These are phyloP conservation scores for Steinernema feltiae DNA, from an alignment of 1,140 invertebrate genomes.

Conservation along the genomic window DNA sequence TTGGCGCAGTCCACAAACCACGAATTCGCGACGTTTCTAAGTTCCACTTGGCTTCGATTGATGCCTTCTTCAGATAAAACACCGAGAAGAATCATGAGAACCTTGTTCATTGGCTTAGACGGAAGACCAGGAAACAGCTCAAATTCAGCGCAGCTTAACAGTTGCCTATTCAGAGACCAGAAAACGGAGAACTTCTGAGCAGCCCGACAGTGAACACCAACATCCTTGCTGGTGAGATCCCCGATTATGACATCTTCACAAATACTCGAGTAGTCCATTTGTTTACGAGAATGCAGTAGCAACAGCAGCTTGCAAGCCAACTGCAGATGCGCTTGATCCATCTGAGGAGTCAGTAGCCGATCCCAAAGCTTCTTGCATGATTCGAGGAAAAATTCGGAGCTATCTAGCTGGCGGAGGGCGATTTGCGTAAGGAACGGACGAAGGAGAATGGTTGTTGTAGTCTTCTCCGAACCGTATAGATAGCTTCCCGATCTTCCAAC, in stretches of 20 bases:
- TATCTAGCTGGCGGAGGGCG: constrained; percentile 38
- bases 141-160: constrained; percentile 25
- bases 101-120: constrained; percentile 51
- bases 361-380: constrained; percentile 38
- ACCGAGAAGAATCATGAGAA: constrained; percentile 54
- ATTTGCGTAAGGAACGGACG: constrained; percentile 41
- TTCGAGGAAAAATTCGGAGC: constrained; percentile 37
- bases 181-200: constrained; percentile 48
- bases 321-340: neutral
- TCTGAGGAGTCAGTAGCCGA: constrained; percentile 20
- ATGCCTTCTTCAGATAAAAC: constrained; percentile 46
- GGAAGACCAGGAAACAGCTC: constrained; percentile 33
- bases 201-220: constrained; percentile 27
- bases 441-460: constrained; percentile 48
- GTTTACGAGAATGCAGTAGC: constrained; percentile 46
- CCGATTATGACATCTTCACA: constrained; percentile 51
- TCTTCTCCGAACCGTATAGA: constrained; percentile 16
- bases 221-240: constrained; percentile 40
- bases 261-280: constrained; percentile 47
- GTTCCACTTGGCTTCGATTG: constrained; percentile 32
- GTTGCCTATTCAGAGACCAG: constrained; percentile 42
- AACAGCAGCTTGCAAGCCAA: constrained; percentile 27
- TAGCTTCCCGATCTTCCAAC: constrained; percentile 25
- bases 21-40: constrained; percentile 42
- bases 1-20: constrained; percentile 69